These are phyloP conservation scores for Labeo rohita DNA, from an alignment of 2,113 vertebrate species.

Conservation along the genomic window DNA sequence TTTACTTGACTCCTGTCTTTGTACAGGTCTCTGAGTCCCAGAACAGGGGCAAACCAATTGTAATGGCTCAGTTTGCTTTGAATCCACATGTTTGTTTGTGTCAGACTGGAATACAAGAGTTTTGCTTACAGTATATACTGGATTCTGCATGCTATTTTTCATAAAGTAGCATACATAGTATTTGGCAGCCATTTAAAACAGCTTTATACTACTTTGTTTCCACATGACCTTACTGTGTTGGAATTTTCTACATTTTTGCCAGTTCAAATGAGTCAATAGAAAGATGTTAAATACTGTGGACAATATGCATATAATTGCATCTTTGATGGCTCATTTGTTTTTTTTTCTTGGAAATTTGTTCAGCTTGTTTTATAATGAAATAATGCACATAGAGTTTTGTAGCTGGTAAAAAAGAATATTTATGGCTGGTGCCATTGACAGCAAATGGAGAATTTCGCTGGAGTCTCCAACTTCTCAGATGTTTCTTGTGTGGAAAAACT, in stretches of 20 bases:
- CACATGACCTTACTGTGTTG: neutral
- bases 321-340: too few relatives aligned
- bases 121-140: neutral
- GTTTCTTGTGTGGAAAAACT: neutral
- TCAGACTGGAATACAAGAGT: neutral
- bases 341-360: too few relatives aligned
- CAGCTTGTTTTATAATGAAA: too few relatives aligned
- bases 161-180: neutral
- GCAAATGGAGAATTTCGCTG: neutral
- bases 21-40: slow-evolving; percentile 48
- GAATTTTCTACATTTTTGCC: neutral
- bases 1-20: slow-evolving; percentile 65
- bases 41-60: neutral
- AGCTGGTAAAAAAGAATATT: neutral
- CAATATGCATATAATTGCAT: neutral
- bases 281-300: neutral
- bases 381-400: too few relatives aligned
- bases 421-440: neutral
- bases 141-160: neutral
- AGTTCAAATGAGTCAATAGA: neutral
- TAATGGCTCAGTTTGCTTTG: slow-evolving; percentile 3
- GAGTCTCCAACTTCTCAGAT: neutral
- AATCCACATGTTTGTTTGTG: neutral
- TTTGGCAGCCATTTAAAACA: neutral
- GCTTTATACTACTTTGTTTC: neutral